phyloP scores from a whole-genome alignment of 2,113 vertebrate genomes.

The Pan paniscus region DNA sequence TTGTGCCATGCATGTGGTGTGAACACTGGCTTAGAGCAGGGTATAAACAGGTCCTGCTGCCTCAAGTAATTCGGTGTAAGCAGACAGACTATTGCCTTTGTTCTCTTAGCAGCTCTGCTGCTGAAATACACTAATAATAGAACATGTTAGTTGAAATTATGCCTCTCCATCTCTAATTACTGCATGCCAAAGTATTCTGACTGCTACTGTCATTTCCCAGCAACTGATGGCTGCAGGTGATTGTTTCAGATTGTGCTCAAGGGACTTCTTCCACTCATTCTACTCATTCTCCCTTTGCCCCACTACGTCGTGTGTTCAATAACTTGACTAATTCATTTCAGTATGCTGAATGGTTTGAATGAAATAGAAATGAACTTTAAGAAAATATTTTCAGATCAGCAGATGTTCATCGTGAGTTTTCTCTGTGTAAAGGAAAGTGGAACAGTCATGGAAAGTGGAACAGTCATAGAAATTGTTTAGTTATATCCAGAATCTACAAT shows the following conservation, averaged over 20 bases:
- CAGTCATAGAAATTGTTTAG: background rate
- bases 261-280: background rate
- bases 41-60: constrained; percentile 7
- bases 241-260: background rate
- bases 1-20: background rate
- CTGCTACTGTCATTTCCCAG: constrained; percentile 6
- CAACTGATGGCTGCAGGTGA: background rate
- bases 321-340: constrained; percentile 28
- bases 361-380: constrained; percentile 9
- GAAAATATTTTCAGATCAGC: constrained; percentile 39
- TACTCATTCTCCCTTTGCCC: background rate
- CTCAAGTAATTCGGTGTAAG: background rate
- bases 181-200: background rate
- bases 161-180: constrained; percentile 62
- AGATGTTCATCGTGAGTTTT: background rate
- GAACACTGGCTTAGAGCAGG: background rate
- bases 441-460: background rate
- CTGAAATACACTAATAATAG: constrained; percentile 50
- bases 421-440: background rate
- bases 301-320: background rate
- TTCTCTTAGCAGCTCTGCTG: constrained; percentile 41
- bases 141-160: background rate
- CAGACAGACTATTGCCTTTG: constrained; percentile 37
- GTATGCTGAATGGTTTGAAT: background rate
- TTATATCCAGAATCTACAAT: background rate